Base-by-base conservation (phyloP, 2,888 invertebrate species). In the Microctonus brassicae region DNA sequence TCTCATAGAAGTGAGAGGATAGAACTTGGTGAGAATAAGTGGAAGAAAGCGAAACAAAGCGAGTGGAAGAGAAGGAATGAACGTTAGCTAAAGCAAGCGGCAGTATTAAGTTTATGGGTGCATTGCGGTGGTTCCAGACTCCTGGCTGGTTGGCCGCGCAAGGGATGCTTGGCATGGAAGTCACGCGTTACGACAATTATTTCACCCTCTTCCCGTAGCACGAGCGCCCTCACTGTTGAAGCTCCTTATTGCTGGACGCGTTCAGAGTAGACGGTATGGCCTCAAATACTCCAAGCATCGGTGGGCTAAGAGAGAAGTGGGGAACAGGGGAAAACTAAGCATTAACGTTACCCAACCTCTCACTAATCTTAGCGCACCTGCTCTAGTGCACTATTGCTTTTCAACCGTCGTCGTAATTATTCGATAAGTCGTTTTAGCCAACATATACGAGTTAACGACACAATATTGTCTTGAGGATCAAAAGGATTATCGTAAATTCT, bases 151-250 rank as follows among this genome's bases (percentile, higher is more conserved):
- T 66, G 22, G 39, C 34, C 67, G 62, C 39, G 58, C 29, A 60
- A 79, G 79, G 78, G 79, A 78, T 78, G 79, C 80, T 85, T 81
- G 81, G 82, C 77, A 86, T 82, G 84, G 77, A 76, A 84, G 85
- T 85, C 85, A 86, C 85, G 86, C 81, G 81, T 80, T 75, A 76
- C 79, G 79, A 84, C 85, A 85, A 85, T 86, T 84, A 85, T 86
- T 85, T 84, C 80, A 80, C 80, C 81, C 82, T 76, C 77, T 79
- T 77, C 71, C 73, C 73, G 52, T 17, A 20, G 39, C 69, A 57
- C 71, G 60, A 62, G 47, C 47, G 17, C 60, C 69, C 72, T 53
- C 52, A 60, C 57, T 61, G 61, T 72, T 72, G 64, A 68, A 75
- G 73, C 75, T 77, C 74, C 76, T 79, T 76, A 80, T 75, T 76